phyloP scores from a whole-genome alignment of 2,888 invertebrate genomes.

The Conomelus anceps region DNA sequence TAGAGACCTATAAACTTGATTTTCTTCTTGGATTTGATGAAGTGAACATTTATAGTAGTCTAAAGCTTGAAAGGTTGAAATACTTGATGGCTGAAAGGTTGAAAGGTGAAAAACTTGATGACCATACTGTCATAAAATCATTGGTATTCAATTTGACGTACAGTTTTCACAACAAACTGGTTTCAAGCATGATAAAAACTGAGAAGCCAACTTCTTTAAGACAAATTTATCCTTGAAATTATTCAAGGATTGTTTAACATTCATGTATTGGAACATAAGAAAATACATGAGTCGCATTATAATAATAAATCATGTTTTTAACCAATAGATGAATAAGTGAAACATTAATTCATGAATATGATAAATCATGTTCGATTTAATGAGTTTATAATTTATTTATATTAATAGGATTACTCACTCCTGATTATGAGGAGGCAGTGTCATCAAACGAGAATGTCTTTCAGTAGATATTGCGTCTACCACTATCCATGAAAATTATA shows the following conservation, averaged over 20 bases:
- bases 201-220: neutral
- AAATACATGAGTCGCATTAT: too few relatives aligned
- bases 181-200: neutral
- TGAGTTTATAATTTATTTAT: too few relatives aligned
- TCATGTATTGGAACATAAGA: too few relatives aligned
- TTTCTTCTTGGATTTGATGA: too few relatives aligned
- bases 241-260: neutral
- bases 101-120: neutral
- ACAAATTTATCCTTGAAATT: neutral
- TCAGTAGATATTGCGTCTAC: neutral
- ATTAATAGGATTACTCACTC: neutral
- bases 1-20: too few relatives aligned
- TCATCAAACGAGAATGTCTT: neutral
- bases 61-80: too few relatives aligned
- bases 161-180: neutral
- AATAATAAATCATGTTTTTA: too few relatives aligned
- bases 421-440: neutral
- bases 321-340: too few relatives aligned
- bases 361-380: too few relatives aligned
- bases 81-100: too few relatives aligned
- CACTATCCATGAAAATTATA: neutral
- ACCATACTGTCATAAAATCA: neutral
- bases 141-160: neutral
- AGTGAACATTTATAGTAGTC: too few relatives aligned
- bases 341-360: too few relatives aligned